phyloP scores from a whole-genome alignment of 2,888 invertebrate species.

The Lycocerus yunnanus region DNA sequence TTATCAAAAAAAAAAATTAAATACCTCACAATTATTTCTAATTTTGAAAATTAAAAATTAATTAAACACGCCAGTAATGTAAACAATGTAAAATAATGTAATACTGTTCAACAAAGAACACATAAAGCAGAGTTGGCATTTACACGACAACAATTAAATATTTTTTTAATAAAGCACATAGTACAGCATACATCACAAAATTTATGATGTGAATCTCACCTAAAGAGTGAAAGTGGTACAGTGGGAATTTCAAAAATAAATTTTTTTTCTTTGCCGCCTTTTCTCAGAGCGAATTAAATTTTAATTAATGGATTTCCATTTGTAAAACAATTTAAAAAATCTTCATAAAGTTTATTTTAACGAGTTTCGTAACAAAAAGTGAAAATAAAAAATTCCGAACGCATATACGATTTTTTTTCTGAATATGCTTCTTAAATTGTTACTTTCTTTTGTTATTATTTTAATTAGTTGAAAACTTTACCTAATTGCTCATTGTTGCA shows the following conservation, averaged over 20 bases:
- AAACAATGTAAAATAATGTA: not conserved
- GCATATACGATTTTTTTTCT: slow-evolving; percentile 11
- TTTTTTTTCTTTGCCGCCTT: not conserved
- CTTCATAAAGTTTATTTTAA: not conserved
- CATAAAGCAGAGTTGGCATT: not conserved
- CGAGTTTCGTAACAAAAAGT: slow-evolving; percentile 8
- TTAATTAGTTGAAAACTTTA: slow-evolving; percentile 27
- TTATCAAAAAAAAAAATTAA: not conserved
- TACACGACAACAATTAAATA: not conserved
- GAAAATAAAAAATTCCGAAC: slow-evolving; percentile 13
- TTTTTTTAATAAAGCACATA: not conserved
- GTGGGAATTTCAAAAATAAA: not conserved
- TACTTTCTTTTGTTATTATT: slow-evolving; percentile 31
- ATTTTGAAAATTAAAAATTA: not conserved
- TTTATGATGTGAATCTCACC: not conserved
- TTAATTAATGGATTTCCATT: not conserved
- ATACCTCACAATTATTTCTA: not conserved
- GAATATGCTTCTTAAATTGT: slow-evolving; percentile 3
- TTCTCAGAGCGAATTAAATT: not conserved
- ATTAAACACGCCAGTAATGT: not conserved
- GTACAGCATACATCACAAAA: not conserved
- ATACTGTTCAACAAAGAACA: not conserved
- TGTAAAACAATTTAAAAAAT: not conserved
- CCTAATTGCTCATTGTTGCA: slow-evolving; percentile 30
- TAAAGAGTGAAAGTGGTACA: not conserved